A percentile compares a stretch with the other conserved stretches of the same genome.
Evolutionary conservation across 2,797 vertebrate genomes (phyloP).

Genomic region (Leuciscus waleckii): DNA sequence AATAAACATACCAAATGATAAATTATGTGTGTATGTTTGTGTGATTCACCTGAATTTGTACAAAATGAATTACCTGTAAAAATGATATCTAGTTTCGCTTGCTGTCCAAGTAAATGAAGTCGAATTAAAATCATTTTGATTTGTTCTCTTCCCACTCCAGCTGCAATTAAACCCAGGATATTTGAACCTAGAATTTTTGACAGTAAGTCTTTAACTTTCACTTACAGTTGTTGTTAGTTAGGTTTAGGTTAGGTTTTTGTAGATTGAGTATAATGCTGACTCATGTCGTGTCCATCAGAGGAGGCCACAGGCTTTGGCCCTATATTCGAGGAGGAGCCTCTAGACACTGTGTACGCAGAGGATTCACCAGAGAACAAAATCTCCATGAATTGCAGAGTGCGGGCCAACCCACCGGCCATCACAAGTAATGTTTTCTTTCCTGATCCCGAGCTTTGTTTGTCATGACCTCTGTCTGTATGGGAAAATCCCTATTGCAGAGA

Average conservation of each 20-base stretch:
- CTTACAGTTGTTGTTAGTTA: neutral
- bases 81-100: no score
- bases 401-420: slow-evolving; percentile 88
- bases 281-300: slow-evolving; percentile 73
- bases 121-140: neutral
- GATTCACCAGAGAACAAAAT: slow-evolving; percentile 93
- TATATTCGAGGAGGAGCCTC: slow-evolving; percentile 97
- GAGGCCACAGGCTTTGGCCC: slow-evolving; percentile 96
- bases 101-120: neutral
- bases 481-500: neutral
- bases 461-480: neutral
- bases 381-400: slow-evolving; percentile 95
- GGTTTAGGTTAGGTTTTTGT: neutral
- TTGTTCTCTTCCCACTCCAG: slow-evolving; percentile 60
- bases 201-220: slow-evolving; percentile 50
- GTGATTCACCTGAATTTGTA: neutral
- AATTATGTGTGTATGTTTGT: neutral
- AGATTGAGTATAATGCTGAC: neutral
- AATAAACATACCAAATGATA: neutral
- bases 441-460: neutral
- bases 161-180: slow-evolving; percentile 72
- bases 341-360: slow-evolving; percentile 93
- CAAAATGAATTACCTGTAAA: neutral
- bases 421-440: slow-evolving; percentile 80
- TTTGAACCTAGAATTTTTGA: slow-evolving; percentile 77